Base-by-base conservation (phyloP, 2,113 vertebrate genomes). In the Eurypyga helias region DNA sequence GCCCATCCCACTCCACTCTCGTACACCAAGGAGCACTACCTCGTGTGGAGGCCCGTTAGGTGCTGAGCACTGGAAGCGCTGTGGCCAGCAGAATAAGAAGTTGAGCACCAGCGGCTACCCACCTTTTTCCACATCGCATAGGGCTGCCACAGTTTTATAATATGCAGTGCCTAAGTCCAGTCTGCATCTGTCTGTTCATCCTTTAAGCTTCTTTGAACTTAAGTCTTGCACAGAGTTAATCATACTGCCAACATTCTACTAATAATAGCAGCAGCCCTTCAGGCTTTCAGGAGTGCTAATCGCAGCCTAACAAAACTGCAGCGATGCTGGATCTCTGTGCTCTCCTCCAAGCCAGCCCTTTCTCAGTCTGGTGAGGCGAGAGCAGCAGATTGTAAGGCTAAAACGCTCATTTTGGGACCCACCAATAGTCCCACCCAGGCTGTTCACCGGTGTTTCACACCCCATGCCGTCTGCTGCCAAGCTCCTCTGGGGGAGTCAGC, bases 191-290 rank as follows among this genome's bases (percentile, higher is more conserved):
- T 41, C 31, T 8, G 1, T 55, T 88, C 72, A 90, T 57, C 90
- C 90, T 83, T 94, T 92, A 96, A 96, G 75, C 81, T 91, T 82
- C 87, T 93, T 79, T 65, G 41, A 83, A 76, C 66, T 61, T 29
- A 64, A 49, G 20, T 69, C 79, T 69, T 77, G 45, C 78, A 62
- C 31, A 49, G 58, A 77, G 85, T 75, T 88, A 81, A 96, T 83
- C 87, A 69, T 31, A 36, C 49, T 55, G 45, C n/a, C 66, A 85
- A 10, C 17, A 13, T 72, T 89, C 83, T 43, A 67, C 73, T 87
- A 95, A 83, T 57, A 85, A 95, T 72, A 93, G 84, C 75, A 93
- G 81, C 45, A 85, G 52, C 24, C 58, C n/a, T 77, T 87, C 57
- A 52, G 88, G 75, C 52, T 86, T 48, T n/a, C 88, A 75, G 77